Base-by-base conservation (phyloP, 2,888 invertebrate species). In the Cheiracanthium punctorium region DNA sequence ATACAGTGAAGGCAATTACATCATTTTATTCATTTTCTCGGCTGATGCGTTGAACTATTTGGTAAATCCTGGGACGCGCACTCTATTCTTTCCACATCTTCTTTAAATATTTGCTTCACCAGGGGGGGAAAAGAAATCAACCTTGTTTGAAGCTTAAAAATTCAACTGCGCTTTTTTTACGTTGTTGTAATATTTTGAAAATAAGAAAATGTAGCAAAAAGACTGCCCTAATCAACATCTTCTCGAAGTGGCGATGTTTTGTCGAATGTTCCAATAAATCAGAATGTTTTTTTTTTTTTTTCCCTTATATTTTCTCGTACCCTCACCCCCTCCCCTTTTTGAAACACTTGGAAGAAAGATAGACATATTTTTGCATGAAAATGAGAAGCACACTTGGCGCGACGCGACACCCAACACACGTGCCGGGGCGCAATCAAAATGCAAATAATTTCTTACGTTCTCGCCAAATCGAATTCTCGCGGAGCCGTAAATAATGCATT, bases 321-420 rank as follows among this genome's bases (percentile, higher is more conserved):
- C 64, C 64, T 5, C 64, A 7, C 0, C 30, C 30, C 67, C 58
- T 24, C 12, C 24, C 32, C 20, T 41, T n/a, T 17, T 52, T 14
- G 24, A 24, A 65, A 41, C 75, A 12, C 64, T n/a, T n/a, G 65
- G 58, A 69, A 69, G 12, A 30, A 71, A 64, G 37, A 74, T 67
- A 81, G 81, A 81, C 81, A 81, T 81, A 81, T 81, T 73, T 81
- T 69, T 81, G 81, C 81, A 81, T 81, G 81, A 81, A 74, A 81
- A 81, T 74, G 73, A 74, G 81, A 73, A 64, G 52, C 72, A 37
- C 80, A 74, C 81, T 33, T 33, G n/a, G 41, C 43, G 41, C 75
- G 75, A 14, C 65, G 58, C 52, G 41, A 65, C 52, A 82, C 74
- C 48, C 65, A 58, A 73, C 82, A 73, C 82, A 84, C 71, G 43